phyloP scores from a whole-genome alignment of 2,113 vertebrate genomes.

The Rhineura floridana region DNA sequence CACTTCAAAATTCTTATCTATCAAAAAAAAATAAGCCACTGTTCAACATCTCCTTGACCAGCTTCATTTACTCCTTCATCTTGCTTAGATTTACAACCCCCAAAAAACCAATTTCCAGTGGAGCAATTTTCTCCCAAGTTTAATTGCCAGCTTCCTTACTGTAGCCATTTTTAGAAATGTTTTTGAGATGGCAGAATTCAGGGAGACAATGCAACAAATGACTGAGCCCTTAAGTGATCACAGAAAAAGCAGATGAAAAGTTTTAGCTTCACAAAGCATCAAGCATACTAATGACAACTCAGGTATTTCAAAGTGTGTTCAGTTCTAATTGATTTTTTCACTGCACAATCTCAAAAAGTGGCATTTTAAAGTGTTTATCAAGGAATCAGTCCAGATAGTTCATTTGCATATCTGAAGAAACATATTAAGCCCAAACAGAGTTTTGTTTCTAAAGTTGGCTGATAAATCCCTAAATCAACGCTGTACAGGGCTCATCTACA shows the following conservation, averaged over 20 bases:
- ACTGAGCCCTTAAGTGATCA: not conserved
- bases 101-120: not conserved
- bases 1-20: not conserved
- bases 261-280: conserved; percentile 37
- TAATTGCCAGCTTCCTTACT: not conserved
- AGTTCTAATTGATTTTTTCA: conserved; percentile 35
- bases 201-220: conserved; percentile 16
- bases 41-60: not conserved
- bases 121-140: not conserved
- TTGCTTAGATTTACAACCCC: not conserved
- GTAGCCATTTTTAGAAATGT: conserved; percentile 7
- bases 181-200: conserved; percentile 29
- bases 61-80: not conserved
- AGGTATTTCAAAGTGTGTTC: conserved; percentile 6
- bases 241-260: conserved; percentile 29
- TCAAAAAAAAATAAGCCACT: not conserved
- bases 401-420: not conserved
- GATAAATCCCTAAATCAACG: not conserved
- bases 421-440: too few relatives aligned
- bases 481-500: too few relatives aligned
- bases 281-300: conserved; percentile 9
- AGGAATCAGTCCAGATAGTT: not conserved
- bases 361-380: not conserved
- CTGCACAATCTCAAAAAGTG: conserved; percentile 12
- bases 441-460: conserved; percentile 3